Evolutionary conservation across 2,797 vertebrate species (phyloP).

Genomic region (Parambassis ranga): DNA sequence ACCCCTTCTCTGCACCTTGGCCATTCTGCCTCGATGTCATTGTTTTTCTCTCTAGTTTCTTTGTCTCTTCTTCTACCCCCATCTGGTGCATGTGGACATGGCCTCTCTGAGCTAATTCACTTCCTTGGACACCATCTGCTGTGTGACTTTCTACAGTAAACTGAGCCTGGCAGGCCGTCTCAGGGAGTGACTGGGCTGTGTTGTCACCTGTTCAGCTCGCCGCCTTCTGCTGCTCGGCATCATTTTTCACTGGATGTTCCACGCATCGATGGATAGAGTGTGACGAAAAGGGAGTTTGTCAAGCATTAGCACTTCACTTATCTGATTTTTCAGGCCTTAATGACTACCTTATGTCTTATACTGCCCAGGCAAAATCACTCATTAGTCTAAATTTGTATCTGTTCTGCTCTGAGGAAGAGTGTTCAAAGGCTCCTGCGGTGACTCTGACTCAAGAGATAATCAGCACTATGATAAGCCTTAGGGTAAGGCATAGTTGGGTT

Average conservation of each 20-base stretch:
- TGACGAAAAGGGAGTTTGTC: conserved; percentile 48
- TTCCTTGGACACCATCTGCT: conserved; percentile 78
- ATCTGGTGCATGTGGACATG: conserved; percentile 66
- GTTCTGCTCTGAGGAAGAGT: not conserved
- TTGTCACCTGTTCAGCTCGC: conserved; percentile 72
- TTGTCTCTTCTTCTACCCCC: conserved; percentile 64
- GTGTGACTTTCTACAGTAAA: conserved; percentile 75
- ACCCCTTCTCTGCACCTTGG: conserved; percentile 27
- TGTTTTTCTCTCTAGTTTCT: conserved; percentile 60
- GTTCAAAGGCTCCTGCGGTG: not conserved
- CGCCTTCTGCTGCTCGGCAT: conserved; percentile 64
- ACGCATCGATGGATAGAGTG: not conserved
- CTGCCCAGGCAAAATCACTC: conserved; percentile 2
- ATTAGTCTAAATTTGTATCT: not conserved
- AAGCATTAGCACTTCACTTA: conserved; percentile 51
- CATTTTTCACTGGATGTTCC: conserved; percentile 54
- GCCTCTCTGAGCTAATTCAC: conserved; percentile 68
- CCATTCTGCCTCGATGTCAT: conserved; percentile 48
- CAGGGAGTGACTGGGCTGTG: conserved; percentile 37
- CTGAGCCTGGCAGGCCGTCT: conserved; percentile 56
- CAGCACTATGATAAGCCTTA: not conserved
- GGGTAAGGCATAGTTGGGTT: too few species aligned
- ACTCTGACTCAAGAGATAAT: not conserved
- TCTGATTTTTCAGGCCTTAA: conserved; percentile 50
- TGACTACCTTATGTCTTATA: conserved; percentile 14